Base-by-base conservation (phyloP, 2,113 vertebrate species). In the Tonatia bakeri region DNA sequence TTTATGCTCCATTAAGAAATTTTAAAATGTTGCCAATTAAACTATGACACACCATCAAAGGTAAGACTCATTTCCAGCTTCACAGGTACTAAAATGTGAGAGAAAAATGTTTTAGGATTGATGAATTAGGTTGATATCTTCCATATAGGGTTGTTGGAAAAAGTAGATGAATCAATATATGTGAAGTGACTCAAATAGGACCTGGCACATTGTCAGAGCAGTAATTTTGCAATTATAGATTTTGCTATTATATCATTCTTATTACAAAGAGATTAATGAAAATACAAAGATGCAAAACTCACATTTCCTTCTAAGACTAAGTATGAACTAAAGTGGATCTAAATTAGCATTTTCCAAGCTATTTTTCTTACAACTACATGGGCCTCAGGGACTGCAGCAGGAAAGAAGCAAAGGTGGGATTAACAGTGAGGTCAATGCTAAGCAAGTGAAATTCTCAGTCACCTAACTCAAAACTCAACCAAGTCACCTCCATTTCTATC, bases 201-300 rank as follows among this genome's bases (percentile, higher is more conserved):
- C 16, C 40, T 82, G 33, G 47, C 15, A 65, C 4, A 16, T 20
- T 54, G 31, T 16, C 43, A 13, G 38, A 50, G n/a, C 24, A 28
- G 38, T 31, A 59, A 86, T 22, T 81, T 94, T 64, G 24, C 17
- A 67, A 54, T 69, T 84, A 76, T 14, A 85, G 22, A 36, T 61
- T 61, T 84, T 92, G 11, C 40, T 94, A 6, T 33, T 54, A 28
- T 38, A 76, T 69, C 56, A 67, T 87, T 87, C 91, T 38, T 67
- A 95, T 83, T 59, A 90, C 38, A 45, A 94, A 94, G 67, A 88
- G 14, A 87, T 92, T 61, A 83, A 70, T 59, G 61, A 95, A 91
- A 91, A 83, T 22, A 31, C 56, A 95, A 84, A 90, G 33, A 86
- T 47, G 45, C 56, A 54, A 65, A 31, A 50, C 36, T 82, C 26